Conservation (phyloP, 2,888 invertebrate genomes). For the Hofmannophila pseudospretella region DNA sequence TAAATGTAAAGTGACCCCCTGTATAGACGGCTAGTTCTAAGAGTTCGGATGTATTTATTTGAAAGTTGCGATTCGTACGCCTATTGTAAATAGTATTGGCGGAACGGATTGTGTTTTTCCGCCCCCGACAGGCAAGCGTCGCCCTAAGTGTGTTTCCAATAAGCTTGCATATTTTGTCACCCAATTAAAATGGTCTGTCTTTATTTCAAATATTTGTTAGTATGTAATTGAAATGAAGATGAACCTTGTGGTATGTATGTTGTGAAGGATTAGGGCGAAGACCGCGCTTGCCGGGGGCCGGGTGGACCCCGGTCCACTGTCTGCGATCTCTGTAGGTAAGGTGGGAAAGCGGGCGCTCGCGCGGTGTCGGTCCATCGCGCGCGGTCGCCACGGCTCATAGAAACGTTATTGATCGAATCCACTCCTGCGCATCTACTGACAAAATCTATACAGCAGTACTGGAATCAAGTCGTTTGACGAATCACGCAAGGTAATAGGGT, state of each 20-base stretch:
- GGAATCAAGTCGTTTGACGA: not conserved
- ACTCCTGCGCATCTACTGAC: not conserved
- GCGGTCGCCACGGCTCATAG: slow-evolving; percentile 24
- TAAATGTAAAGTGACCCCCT: slow-evolving; percentile 73
- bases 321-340: slow-evolving; percentile 73
- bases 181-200: slow-evolving; percentile 3
- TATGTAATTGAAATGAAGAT: slow-evolving; percentile 6
- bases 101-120: slow-evolving; percentile 53
- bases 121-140: slow-evolving; percentile 56
- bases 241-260: slow-evolving; percentile 4
- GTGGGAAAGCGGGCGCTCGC: slow-evolving; percentile 35
- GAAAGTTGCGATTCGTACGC: slow-evolving; percentile 57
- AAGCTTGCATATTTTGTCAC: slow-evolving; percentile 1
- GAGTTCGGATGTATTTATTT: slow-evolving; percentile 74
- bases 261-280: slow-evolving; percentile 23
- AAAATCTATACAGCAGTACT: not conserved
- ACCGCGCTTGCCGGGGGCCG: slow-evolving; percentile 51
- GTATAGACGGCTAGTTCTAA: slow-evolving; percentile 74
- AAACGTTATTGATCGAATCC: slow-evolving; percentile 22
- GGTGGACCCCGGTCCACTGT: slow-evolving; percentile 56
- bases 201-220: too few relatives aligned
- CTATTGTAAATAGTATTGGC: slow-evolving; percentile 66
- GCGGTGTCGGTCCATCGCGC: slow-evolving; percentile 50
- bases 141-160: slow-evolving; percentile 23
- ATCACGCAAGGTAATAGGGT: not conserved